Percentiles rank a stretch among this genome's conserved stretches.
These are phyloP conservation scores for Lagria hirta DNA, from an alignment of 2,888 invertebrate genomes.

Conservation along the genomic window DNA sequence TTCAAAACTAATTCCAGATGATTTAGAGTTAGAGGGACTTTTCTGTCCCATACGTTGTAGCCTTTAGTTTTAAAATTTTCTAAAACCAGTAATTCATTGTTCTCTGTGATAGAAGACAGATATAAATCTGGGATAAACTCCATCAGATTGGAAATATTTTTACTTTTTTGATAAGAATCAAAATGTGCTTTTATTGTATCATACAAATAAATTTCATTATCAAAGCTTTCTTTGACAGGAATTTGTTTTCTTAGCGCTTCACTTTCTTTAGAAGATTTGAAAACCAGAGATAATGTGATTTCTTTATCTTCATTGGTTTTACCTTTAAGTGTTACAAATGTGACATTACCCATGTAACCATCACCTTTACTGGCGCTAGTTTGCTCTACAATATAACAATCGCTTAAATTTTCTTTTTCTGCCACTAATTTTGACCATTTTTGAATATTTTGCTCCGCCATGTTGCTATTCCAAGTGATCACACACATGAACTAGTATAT, in stretches of 20 bases:
- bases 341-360: constrained; percentile 1
- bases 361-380: constrained; percentile 5
- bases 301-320: neutral
- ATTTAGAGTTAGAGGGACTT: constrained; percentile 33
- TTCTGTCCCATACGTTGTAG: constrained; percentile 32
- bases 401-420: too few species aligned
- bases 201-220: constrained; percentile 36
- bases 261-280: constrained; percentile 2
- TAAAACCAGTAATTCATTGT: constrained; percentile 32
- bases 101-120: constrained; percentile 17
- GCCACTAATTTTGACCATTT: too few species aligned
- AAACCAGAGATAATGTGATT: neutral
- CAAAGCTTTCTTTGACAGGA: constrained; percentile 20
- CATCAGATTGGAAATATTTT: constrained; percentile 24
- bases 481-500: too few species aligned
- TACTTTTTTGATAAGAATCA: constrained; percentile 29
- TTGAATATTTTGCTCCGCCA: too few species aligned
- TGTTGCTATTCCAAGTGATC: too few species aligned
- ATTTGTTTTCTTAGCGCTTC: constrained; percentile 5
- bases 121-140: constrained; percentile 31
- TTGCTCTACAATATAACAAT: too few species aligned
- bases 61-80: constrained; percentile 33
- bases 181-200: constrained; percentile 28
- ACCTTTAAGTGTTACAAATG: neutral
- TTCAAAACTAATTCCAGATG: constrained; percentile 36